Evolutionary conservation across 2,888 invertebrate species (phyloP).

Genomic region (Bombylius major): DNA sequence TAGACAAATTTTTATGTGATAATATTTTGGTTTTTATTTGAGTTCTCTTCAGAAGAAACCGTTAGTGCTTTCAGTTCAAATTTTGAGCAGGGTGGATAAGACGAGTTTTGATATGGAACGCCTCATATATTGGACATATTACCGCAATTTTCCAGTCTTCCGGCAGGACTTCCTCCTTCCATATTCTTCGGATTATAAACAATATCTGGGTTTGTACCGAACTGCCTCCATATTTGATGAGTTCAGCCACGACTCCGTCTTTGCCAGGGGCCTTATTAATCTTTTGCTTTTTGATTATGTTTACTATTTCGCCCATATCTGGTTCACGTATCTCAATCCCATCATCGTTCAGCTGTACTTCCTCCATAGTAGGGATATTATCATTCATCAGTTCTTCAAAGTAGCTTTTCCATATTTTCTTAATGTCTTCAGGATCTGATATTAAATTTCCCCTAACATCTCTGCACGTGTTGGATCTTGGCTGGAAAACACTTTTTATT

Average conservation of each 20-base stretch:
- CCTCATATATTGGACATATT: background rate
- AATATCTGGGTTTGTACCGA: background rate
- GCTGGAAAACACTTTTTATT: background rate
- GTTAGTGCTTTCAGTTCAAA: too few species aligned
- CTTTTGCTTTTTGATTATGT: too few species aligned
- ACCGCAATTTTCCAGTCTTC: background rate
- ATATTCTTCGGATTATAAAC: background rate
- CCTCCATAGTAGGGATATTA: too few species aligned
- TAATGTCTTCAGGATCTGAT: background rate
- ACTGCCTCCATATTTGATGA: background rate
- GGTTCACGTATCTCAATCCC: too few species aligned
- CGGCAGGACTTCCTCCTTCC: background rate
- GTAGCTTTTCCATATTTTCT: background rate
- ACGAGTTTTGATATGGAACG: background rate
- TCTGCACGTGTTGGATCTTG: background rate
- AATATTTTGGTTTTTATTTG: too few species aligned
- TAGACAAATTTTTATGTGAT: too few species aligned
- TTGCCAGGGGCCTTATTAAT: too few species aligned
- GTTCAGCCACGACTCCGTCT: too few species aligned
- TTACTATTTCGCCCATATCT: too few species aligned
- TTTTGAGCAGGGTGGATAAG: background rate
- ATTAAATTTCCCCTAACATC: background rate
- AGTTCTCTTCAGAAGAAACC: too few species aligned
- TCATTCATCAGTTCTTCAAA: too few species aligned
- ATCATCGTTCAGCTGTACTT: too few species aligned